A percentile compares a stretch with the other conserved stretches of the same genome.
Evolutionary conservation across 2,113 vertebrate genomes (phyloP).

Genomic region (Merops nubicus): DNA sequence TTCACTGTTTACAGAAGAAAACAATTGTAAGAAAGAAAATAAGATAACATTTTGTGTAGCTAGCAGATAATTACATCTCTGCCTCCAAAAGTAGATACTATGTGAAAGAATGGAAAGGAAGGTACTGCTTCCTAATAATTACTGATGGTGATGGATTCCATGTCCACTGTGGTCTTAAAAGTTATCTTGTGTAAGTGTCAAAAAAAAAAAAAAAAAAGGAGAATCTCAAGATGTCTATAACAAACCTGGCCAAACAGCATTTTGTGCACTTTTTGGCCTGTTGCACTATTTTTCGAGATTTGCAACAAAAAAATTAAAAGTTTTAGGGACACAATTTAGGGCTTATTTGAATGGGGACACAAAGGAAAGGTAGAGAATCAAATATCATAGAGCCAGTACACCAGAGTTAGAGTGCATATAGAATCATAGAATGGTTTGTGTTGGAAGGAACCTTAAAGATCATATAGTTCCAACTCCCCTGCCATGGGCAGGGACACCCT

Average conservation of each 20-base stretch:
- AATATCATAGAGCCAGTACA: background rate
- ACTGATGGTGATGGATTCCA: background rate
- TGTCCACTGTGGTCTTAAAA: background rate
- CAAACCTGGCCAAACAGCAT: background rate
- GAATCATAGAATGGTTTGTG: background rate
- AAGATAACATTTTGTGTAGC: background rate
- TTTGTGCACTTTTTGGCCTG: background rate
- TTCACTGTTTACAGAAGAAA: background rate
- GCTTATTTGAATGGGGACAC: background rate
- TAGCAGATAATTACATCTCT: background rate
- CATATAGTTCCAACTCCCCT: background rate
- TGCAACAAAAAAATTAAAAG: background rate
- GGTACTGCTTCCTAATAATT: background rate
- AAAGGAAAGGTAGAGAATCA: background rate
- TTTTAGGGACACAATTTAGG: background rate
- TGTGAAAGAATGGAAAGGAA: background rate
- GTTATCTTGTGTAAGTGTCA: background rate
- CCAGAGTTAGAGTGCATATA: background rate
- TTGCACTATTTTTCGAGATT: background rate
- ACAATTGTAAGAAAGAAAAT: background rate
- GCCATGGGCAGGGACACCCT: background rate
- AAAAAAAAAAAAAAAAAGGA: background rate
- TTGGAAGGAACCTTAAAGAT: background rate
- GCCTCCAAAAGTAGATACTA: background rate
- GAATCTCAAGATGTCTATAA: background rate